These are phyloP conservation scores for Indri indri DNA, from an alignment of 2,113 vertebrate species.

Conservation along the genomic window DNA sequence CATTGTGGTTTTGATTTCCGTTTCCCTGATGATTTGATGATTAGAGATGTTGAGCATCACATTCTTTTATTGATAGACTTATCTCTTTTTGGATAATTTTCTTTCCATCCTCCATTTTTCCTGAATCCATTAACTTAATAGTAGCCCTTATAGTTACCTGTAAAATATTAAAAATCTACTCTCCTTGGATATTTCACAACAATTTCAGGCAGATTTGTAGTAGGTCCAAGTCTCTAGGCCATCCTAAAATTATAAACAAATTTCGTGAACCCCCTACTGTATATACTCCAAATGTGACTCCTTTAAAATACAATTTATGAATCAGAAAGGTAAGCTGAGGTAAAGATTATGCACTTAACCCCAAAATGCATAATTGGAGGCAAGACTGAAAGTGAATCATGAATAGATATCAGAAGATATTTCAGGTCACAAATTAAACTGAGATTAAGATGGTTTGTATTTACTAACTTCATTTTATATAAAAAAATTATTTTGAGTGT, in stretches of 20 bases:
- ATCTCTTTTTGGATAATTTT: neutral
- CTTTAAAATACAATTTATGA: neutral
- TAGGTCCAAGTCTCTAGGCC: neutral
- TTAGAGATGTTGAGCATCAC: too few relatives aligned
- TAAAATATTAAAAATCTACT: constrained; percentile 15
- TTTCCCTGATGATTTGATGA: too few relatives aligned
- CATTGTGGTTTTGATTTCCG: too few relatives aligned
- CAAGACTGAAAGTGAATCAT: neutral
- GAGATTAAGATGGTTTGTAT: neutral
- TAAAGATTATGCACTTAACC: neutral
- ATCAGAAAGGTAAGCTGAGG: neutral
- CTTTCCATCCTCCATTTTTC: neutral
- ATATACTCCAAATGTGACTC: neutral
- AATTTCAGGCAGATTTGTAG: neutral
- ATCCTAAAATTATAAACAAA: neutral
- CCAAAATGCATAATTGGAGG: neutral
- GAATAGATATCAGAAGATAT: neutral
- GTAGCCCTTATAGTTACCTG: neutral
- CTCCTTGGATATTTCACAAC: neutral
- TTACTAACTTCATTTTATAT: neutral
- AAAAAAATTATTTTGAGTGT: neutral
- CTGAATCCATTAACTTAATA: neutral
- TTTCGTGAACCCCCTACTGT: neutral
- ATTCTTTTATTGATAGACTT: constrained; percentile 7
- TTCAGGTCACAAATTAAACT: neutral